Evolutionary conservation across 2,113 vertebrate species (phyloP), one percentile per base, ranked within the genome.

Genomic region (Panthera tigris): DNA sequence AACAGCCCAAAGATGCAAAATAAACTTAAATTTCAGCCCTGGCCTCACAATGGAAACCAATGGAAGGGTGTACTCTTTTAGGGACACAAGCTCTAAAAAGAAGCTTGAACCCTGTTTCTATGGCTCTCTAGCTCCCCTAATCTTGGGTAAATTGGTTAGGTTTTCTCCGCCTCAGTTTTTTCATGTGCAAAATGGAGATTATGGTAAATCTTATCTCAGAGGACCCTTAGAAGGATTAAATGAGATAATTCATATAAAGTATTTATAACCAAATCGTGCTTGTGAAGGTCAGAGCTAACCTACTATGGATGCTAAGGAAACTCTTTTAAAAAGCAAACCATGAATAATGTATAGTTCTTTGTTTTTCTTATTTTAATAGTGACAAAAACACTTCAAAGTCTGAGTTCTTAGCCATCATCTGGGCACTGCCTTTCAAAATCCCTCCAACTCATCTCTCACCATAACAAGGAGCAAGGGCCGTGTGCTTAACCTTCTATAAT

Each of bases 401-500:
- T 90, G 63, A 45, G 36, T 68, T 86, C 78, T 94, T 79, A 92
- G 50, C 25, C 19, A 80, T 50, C 19, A 50, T 29, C 7, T 89
- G 73, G 36, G 13, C 5, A 85, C 50, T 93, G 73, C 78, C 31
- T 94, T 45, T 79, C 23, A 27, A 94, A 98, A 85, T 2, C 18
- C 66, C 68, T 45, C 3, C 15, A 52, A 27, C n/a, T 31, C 45
- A 48, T 74, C 33, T 61, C 23, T 83, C 39, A 61, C 25, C 71
- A 5, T 83, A 45, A 33, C 88, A 83, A 80, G 33, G 5, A 81
- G 7, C 39, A 90, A 71, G 15, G 25, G 9, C 29, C 19, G 55
- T 1, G 11, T 81, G 66, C 98, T 98, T 98, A 98, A 98, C 97
- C 97, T 98, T 99, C 41, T 80, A 4, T 63, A 68, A 23, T 63